A percentile compares a stretch with the other conserved stretches of the same genome.
These are phyloP conservation scores for Ennomos erosarius DNA, from an alignment of 2,888 invertebrate genomes.

Conservation along the genomic window DNA sequence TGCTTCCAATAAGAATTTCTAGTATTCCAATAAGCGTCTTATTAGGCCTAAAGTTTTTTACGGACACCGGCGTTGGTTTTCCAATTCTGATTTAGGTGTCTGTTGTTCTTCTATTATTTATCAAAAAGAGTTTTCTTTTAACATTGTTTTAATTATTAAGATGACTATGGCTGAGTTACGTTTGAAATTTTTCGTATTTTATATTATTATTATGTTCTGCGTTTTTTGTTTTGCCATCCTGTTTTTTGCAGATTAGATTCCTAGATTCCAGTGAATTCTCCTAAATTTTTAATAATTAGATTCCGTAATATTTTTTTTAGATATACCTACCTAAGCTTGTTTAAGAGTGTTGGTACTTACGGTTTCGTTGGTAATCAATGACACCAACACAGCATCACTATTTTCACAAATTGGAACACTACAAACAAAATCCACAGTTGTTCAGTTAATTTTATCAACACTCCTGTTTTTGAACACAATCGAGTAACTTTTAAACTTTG, in stretches of 20 bases:
- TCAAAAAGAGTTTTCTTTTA: too few species aligned
- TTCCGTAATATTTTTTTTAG: background rate
- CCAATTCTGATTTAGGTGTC: background rate
- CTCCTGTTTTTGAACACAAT: conserved; percentile 49
- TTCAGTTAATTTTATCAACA: conserved; percentile 41
- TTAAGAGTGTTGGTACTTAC: conserved; percentile 61
- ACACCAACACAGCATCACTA: conserved; percentile 73
- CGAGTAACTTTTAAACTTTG: conserved; percentile 30
- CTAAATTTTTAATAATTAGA: background rate
- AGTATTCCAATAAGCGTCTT: conserved; percentile 49
- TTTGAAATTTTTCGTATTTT: too few species aligned
- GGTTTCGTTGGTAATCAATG: conserved; percentile 63
- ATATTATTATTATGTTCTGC: too few species aligned
- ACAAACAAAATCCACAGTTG: conserved; percentile 58
- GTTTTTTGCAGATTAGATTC: too few species aligned
- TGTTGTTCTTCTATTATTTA: too few species aligned
- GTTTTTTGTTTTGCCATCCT: too few species aligned
- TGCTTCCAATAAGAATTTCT: conserved; percentile 1
- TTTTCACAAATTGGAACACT: conserved; percentile 62
- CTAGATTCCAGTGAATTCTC: background rate
- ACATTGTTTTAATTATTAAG: too few species aligned
- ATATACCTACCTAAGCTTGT: background rate
- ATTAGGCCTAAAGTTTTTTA: conserved; percentile 53
- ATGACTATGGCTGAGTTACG: too few species aligned
- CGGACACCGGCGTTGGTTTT: background rate